phyloP scores from a whole-genome alignment of 2,113 vertebrate species.

The Corvus cornix region DNA sequence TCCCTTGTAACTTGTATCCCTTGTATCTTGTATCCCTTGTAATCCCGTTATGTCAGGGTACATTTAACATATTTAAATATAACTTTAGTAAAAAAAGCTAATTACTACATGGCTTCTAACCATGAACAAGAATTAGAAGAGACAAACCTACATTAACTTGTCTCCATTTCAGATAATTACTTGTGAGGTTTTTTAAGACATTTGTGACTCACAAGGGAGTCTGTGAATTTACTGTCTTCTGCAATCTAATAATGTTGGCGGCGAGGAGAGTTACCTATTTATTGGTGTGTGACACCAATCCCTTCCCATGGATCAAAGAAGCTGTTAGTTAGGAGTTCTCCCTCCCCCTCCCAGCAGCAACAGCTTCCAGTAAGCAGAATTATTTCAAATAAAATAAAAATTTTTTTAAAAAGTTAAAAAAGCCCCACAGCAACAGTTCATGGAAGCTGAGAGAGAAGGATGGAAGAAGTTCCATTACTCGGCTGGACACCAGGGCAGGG shows the following conservation, averaged over 20 bases:
- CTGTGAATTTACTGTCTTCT: constrained; percentile 59
- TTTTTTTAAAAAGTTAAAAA: no score
- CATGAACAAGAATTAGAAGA: neutral
- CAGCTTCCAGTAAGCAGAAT: neutral
- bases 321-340: constrained; percentile 26
- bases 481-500: neutral
- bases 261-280: constrained; percentile 59
- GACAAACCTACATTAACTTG: constrained; percentile 16
- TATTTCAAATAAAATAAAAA: neutral
- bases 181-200: constrained; percentile 44
- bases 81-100: neutral
- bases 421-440: neutral
- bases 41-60: neutral
- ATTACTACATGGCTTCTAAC: neutral
- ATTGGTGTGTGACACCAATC: constrained; percentile 58
- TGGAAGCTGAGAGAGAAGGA: neutral
- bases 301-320: constrained; percentile 42
- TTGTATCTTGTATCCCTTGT: neutral
- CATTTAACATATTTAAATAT: neutral
- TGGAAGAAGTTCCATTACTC: neutral
- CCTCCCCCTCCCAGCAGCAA: neutral
- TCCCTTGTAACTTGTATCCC: neutral
- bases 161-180: constrained; percentile 68
- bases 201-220: constrained; percentile 61
- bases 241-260: constrained; percentile 63